Conservation (phyloP, 2,113 vertebrate genomes). For the Megatriorchis doriae region DNA sequence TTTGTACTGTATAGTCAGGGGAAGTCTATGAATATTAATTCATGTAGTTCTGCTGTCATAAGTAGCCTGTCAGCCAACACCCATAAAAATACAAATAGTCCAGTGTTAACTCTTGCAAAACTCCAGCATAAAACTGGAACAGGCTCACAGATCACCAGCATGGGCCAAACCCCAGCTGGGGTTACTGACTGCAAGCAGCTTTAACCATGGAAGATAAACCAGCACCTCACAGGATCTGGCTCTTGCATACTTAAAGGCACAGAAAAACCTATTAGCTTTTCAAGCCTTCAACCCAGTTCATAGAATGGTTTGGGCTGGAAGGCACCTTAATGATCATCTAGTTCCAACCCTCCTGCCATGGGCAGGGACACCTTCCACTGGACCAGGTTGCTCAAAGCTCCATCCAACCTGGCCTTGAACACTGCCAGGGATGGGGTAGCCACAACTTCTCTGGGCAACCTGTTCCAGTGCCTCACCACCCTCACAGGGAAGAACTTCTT, state of each 20-base stretch:
- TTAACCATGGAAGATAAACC: fast-evolving
- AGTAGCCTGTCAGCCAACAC: neutral
- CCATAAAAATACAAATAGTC: neutral
- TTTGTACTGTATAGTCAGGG: neutral
- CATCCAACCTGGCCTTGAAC: too few species aligned
- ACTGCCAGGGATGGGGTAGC: too few species aligned
- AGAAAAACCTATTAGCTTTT: fast-evolving
- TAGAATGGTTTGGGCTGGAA: too few species aligned
- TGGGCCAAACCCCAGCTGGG: fast-evolving
- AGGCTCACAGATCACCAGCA: neutral
- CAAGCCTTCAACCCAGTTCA: neutral
- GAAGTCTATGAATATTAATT: neutral
- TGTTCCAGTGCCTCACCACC: too few species aligned
- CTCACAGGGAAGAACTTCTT: too few species aligned
- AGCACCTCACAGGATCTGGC: neutral
- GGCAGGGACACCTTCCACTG: too few species aligned
- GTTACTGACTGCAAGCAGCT: neutral
- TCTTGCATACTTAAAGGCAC: too few species aligned
- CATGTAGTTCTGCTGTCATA: neutral
- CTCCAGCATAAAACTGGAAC: neutral
- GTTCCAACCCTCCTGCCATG: too few species aligned
- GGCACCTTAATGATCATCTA: too few species aligned
- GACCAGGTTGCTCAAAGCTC: too few species aligned
- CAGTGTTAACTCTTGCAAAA: neutral
- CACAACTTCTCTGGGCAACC: too few species aligned